Conservation (phyloP, 2,113 vertebrate species). For the Pterocles burchelli region DNA sequence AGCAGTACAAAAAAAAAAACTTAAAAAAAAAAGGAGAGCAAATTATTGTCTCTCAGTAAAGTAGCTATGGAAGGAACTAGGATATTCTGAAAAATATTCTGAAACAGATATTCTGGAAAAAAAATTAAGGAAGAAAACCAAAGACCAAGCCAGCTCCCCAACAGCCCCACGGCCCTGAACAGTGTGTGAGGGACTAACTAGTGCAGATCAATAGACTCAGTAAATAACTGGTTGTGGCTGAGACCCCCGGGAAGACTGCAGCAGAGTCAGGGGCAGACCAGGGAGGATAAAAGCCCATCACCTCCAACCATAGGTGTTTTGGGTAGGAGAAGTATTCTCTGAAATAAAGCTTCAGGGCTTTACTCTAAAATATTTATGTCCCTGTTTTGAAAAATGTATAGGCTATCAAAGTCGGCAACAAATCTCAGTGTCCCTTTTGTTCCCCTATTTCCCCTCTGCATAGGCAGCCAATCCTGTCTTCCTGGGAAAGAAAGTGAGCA, state of each 20-base stretch:
- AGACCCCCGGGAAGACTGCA: background rate
- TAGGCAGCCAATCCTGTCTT: background rate
- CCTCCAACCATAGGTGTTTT: background rate
- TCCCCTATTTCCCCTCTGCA: background rate
- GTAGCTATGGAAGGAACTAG: background rate
- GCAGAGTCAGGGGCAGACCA: background rate
- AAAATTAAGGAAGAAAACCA: background rate
- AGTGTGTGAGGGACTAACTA: background rate
- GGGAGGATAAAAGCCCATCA: background rate
- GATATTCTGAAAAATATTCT: background rate
- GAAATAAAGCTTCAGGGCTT: background rate
- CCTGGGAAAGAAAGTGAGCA: background rate
- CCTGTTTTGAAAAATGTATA: background rate
- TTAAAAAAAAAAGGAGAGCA: background rate
- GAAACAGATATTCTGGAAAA: background rate
- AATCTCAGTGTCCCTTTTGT: background rate
- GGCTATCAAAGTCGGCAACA: background rate
- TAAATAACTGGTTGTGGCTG: background rate
- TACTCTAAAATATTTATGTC: background rate
- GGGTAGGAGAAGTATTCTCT: background rate
- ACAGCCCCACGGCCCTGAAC: background rate
- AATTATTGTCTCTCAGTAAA: background rate
- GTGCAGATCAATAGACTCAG: background rate
- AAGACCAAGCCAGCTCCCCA: background rate
- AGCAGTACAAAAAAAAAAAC: no score